Percentiles rank a stretch among this genome's conserved stretches.
These are phyloP conservation scores for Zaprionus obscuricornis DNA, from an alignment of 2,888 invertebrate genomes.

Conservation along the genomic window DNA sequence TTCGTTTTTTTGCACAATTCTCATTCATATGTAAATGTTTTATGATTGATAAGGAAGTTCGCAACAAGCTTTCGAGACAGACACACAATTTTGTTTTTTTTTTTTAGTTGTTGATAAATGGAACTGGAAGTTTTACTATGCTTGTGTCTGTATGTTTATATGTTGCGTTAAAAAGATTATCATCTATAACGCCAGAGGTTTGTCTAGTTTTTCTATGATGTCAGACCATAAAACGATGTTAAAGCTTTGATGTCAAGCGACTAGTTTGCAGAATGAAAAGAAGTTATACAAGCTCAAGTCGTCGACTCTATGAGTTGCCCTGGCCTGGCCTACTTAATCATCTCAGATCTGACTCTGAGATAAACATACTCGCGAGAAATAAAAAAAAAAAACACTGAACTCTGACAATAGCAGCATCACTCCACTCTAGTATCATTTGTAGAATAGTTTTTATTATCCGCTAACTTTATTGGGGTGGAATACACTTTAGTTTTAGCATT, in stretches of 20 bases:
- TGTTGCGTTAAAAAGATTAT: conserved; percentile 4
- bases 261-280: conserved; percentile 6
- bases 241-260: conserved; percentile 41
- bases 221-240: conserved; percentile 32
- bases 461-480: too few relatives aligned
- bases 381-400: background rate
- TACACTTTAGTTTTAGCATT: too few relatives aligned
- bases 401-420: too few relatives aligned
- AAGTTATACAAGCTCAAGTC: conserved; percentile 1
- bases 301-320: too few relatives aligned
- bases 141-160: background rate
- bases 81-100: too few relatives aligned
- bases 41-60: conserved; percentile 71
- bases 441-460: conserved; percentile 23
- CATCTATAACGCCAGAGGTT: conserved; percentile 7
- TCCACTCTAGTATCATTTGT: too few relatives aligned
- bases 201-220: conserved; percentile 37
- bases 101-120: conserved; percentile 48
- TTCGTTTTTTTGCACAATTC: conserved; percentile 46
- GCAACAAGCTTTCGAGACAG: background rate
- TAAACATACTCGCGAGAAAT: too few relatives aligned
- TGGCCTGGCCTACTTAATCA: conserved; percentile 49
- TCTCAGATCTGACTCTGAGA: conserved; percentile 1
- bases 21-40: conserved; percentile 28
- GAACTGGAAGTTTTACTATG: conserved; percentile 6